phyloP scores from a whole-genome alignment of 2,113 vertebrate genomes.

The Odobenus rosmarus region DNA sequence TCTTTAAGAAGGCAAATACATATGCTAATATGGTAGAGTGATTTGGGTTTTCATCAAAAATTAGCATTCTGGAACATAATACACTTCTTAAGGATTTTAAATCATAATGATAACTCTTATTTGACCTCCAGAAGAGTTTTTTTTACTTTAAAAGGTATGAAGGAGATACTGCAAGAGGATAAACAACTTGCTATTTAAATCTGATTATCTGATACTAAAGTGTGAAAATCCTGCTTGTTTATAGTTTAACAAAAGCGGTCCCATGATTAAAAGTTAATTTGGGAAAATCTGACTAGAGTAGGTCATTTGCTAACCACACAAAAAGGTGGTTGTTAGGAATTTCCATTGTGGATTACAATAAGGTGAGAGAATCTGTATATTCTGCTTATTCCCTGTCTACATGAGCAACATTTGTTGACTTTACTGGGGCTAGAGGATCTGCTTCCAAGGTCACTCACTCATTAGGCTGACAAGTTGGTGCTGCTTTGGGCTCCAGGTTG shows the following conservation, averaged over 20 bases:
- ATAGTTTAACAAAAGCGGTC: background rate
- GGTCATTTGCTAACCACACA: background rate
- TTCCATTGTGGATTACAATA: background rate
- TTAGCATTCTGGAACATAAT: background rate
- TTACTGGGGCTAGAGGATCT: background rate
- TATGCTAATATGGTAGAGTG: background rate
- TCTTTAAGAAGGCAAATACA: background rate
- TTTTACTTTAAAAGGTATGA: conserved; percentile 36
- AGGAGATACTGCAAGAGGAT: background rate
- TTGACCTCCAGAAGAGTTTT: background rate
- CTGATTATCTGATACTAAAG: background rate
- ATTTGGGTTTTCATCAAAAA: conserved; percentile 26
- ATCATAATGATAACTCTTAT: background rate
- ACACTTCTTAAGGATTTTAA: conserved; percentile 9
- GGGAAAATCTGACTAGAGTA: background rate
- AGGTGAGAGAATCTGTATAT: background rate
- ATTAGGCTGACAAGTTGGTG: background rate
- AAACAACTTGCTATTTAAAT: background rate
- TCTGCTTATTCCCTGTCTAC: background rate
- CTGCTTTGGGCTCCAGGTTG: background rate
- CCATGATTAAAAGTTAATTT: background rate
- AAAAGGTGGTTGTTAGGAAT: background rate
- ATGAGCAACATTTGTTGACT: background rate
- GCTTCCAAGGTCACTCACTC: background rate
- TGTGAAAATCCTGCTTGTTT: conserved; percentile 27